phyloP scores from a whole-genome alignment of 2,797 vertebrate species.

The Mus spretus region DNA sequence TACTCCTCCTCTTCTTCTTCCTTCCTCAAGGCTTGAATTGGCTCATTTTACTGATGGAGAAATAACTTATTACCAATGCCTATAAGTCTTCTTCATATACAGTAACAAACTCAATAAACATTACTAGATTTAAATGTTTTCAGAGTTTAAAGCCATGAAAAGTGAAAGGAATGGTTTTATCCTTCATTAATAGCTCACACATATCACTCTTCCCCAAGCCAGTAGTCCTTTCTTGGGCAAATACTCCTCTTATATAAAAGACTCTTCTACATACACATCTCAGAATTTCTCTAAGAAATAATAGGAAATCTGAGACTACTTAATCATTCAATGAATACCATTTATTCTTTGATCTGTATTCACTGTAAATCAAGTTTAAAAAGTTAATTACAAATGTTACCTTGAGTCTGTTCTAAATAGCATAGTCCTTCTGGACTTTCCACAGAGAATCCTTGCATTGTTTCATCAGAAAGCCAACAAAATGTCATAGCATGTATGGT shows the following conservation, averaged over 20 bases:
- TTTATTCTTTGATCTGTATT: slow-evolving; percentile 2
- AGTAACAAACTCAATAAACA: not conserved
- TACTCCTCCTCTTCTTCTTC: not conserved
- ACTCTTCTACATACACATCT: not conserved
- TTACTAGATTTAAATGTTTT: not conserved
- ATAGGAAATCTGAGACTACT: not conserved
- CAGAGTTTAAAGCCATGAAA: not conserved
- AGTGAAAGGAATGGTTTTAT: not conserved
- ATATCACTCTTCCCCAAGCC: not conserved
- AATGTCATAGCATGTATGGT: not conserved
- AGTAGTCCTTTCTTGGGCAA: not conserved
- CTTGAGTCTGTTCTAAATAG: not conserved
- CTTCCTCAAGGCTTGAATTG: not conserved
- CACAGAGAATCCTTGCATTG: not conserved
- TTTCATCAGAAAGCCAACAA: not conserved
- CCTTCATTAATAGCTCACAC: not conserved
- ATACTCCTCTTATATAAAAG: not conserved
- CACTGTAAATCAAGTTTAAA: not conserved
- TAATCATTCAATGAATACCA: slow-evolving; percentile 48
- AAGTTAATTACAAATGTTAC: not conserved
- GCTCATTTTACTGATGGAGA: not conserved
- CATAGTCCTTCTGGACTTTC: slow-evolving; percentile 9
- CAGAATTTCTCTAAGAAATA: not conserved
- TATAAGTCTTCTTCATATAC: not conserved
- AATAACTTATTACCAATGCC: not conserved